Base-by-base conservation (phyloP, 2,113 vertebrate genomes). In the Odobenus rosmarus region DNA sequence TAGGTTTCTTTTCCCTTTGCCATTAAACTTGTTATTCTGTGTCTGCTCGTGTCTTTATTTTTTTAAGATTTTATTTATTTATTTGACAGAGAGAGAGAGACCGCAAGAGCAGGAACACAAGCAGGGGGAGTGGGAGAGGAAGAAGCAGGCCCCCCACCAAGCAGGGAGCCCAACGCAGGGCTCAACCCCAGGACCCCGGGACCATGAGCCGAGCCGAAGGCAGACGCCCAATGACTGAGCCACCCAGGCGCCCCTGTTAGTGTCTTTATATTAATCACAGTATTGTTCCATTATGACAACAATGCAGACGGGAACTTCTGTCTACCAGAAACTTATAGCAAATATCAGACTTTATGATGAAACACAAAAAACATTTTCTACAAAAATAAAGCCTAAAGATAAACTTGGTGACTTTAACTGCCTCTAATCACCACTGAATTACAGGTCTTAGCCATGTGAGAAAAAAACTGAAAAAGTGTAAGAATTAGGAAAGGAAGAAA, bases 1-100 rank as follows among this genome's bases (percentile, higher is more conserved):
- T 42, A 82, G 82, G n/a, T 82, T 89, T 82, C 46, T 46, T 88
- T 94, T 71, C 49, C 64, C n/a, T 74, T 94, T 94, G 42, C 42
- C 77, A 89, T 82, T 82, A 82, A 72, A 89, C 18, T 74, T 82
- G 33, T 82, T 74, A 53, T 31, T 71, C 85, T 89, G 42, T 62
- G 33, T 62, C 64, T 89, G 46, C 46, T 46, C 46, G 46, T 46
- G 46, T 46, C 46, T 46, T 46, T 46, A 46, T 7, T 46, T 46
- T 1, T 46, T 46, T 46, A 46, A 46, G 46, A 46, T 46, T 46
- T 46, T 46, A 46, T 46, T 46, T 46, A 46, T 46, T 46, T 46
- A 46, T 46, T 46, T 46, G 46, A 46, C 46, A 46, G 46, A 46
- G 46, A 46, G 42, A 46, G 46, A 7, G 7, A 46, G 46, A 46